phyloP scores from a whole-genome alignment of 92 coral and sea anemone species.

The Phenganax subtilis region DNA sequence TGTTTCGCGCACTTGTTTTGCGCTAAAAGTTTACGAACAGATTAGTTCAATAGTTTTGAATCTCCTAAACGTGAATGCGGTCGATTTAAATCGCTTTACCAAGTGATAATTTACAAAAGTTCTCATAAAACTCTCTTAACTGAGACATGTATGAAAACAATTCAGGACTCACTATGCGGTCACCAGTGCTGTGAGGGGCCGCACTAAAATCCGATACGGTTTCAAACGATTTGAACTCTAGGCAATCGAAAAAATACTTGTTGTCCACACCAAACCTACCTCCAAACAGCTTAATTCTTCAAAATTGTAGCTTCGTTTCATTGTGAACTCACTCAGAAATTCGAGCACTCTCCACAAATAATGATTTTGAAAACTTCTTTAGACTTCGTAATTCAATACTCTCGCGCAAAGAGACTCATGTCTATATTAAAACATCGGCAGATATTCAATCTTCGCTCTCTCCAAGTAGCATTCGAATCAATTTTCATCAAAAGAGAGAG shows the following conservation, averaged over 20 bases:
- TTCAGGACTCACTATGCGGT: slow-evolving; percentile 31
- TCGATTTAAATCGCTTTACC: background rate
- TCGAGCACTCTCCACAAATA: background rate
- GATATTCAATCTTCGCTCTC: background rate
- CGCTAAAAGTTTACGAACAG: background rate
- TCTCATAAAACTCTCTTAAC: background rate
- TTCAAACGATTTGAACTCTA: slow-evolving; percentile 11
- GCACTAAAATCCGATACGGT: slow-evolving; percentile 28
- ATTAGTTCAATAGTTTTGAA: background rate
- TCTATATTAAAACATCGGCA: slow-evolving; percentile 18
- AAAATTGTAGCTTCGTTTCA: slow-evolving; percentile 17
- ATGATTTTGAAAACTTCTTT: slow-evolving; percentile 30
- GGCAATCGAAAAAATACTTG: background rate
- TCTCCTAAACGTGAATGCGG: background rate
- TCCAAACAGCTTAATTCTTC: background rate
- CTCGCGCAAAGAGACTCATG: background rate
- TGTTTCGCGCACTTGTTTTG: background rate
- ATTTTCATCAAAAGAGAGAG: background rate
- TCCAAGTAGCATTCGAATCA: background rate
- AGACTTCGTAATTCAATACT: slow-evolving; percentile 30
- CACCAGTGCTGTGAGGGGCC: slow-evolving; percentile 29
- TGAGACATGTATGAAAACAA: slow-evolving; percentile 35
- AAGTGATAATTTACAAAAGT: background rate
- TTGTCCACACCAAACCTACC: background rate
- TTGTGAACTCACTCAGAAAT: slow-evolving; percentile 7